Evolutionary conservation across 2,797 vertebrate genomes (phyloP).

Genomic region (Paratrypauchen microcephalus): DNA sequence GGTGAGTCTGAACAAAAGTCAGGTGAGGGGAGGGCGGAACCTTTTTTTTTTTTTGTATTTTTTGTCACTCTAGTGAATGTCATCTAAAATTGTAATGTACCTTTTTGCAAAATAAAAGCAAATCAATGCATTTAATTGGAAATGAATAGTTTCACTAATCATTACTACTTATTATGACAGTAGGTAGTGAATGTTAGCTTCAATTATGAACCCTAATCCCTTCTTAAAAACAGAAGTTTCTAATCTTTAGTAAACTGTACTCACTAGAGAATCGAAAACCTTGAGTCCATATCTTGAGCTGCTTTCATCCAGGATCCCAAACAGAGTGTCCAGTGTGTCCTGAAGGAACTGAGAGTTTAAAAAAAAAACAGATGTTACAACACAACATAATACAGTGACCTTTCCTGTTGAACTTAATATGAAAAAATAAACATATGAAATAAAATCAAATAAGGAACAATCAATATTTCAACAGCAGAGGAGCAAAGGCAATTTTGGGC

Average conservation of each 20-base stretch:
- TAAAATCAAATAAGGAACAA: slow-evolving; percentile 28
- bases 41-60: too few relatives aligned
- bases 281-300: slow-evolving; percentile 94
- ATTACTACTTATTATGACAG: background rate
- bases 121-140: background rate
- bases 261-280: slow-evolving; percentile 96
- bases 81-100: too few relatives aligned
- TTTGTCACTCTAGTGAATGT: too few relatives aligned
- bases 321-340: slow-evolving; percentile 96
- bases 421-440: background rate
- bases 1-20: too few relatives aligned
- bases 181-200: background rate
- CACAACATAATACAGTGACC: slow-evolving; percentile 1
- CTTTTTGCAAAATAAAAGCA: background rate
- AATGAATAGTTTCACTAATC: background rate
- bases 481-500: background rate
- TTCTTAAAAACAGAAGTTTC: background rate
- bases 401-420: slow-evolving; percentile 1
- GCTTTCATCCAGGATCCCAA: slow-evolving; percentile 96
- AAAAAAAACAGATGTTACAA: background rate
- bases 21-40: too few relatives aligned
- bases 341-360: slow-evolving; percentile 86
- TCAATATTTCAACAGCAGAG: slow-evolving; percentile 14
- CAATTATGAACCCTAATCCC: background rate
- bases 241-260: slow-evolving; percentile 36